Evolutionary conservation across 2,888 invertebrate species (phyloP), one percentile per base, ranked within the genome.

Genomic region (Schizaphis graminum): DNA sequence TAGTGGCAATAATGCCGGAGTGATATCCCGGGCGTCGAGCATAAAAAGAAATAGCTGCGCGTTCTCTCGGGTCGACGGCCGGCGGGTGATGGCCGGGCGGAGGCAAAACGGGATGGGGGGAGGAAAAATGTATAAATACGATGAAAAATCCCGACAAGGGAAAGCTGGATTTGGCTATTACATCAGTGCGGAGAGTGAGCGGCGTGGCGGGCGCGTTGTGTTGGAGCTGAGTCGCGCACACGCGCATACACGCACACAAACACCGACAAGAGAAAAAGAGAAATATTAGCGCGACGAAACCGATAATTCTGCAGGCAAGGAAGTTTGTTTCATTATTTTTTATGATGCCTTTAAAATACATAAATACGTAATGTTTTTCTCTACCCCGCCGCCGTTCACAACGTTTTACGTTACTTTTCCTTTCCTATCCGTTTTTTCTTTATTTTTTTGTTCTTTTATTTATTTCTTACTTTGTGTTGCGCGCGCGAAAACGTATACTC

Each of bases 281-380:
- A 94, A 94, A 94, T 94, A 94, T 94, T 94, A 94, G 93, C 93
- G 90, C 93, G 93, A 94, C 93, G 93, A 94, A 94, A 94, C 93
- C 93, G 93, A 94, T 94, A 94, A 94, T 94, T 94, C 93, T 94
- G 93, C 93, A 94, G 93, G 93, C 90, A 47, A 90, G 93, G 93
- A 94, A 94, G 93, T 94, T 94, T 94, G 93, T 94, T 94, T 94
- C 93, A 94, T 94, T 94, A 94, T 94, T 94, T 94, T 94, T 94
- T 94, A 94, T 94, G 90, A 94, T 94, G 94, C 94, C 94, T 94
- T 94, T 94, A 94, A 94, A 94, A 94, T 91, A 91, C 94, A 94
- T 94, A 94, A 94, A 94, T 94, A 94, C 86, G 90, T 94, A 94
- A 94, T 91, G 94, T 90, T 85, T 91, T 94, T 49, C 49, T 87